Percentiles rank a stretch among this genome's conserved stretches.
These are phyloP conservation scores for Acronicta psi DNA, from an alignment of 2,888 invertebrate species.

Conservation along the genomic window DNA sequence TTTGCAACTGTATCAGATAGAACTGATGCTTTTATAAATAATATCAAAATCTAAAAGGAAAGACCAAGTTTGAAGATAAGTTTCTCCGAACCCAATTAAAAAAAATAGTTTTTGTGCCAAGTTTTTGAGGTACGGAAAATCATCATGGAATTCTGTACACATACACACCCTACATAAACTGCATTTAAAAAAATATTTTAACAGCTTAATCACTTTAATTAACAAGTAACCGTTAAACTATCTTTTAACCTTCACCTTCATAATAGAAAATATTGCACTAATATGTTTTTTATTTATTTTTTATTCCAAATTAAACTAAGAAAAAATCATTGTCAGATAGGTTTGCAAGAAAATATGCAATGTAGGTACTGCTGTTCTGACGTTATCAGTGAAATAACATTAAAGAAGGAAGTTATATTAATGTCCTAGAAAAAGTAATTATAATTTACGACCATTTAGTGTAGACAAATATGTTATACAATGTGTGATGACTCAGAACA, in stretches of 20 bases:
- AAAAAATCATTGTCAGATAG: no score
- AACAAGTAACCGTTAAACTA: conserved; percentile 6
- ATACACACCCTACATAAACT: neutral
- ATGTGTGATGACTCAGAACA: conserved; percentile 26
- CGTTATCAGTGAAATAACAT: neutral
- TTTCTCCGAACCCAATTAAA: no score
- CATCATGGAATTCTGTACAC: no score
- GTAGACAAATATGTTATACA: conserved; percentile 13
- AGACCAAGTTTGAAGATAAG: no score
- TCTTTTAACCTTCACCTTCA: neutral
- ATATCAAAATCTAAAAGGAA: no score
- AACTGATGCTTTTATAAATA: no score
- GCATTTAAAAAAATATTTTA: conserved; percentile 1
- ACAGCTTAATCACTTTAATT: conserved; percentile 1
- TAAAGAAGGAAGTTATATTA: conserved; percentile 7
- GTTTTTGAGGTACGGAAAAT: no score
- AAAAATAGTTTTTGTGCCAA: no score
- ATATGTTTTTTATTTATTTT: no score
- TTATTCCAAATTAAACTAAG: no score
- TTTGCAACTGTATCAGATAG: neutral
- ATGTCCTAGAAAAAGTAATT: conserved; percentile 24
- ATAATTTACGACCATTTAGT: conserved; percentile 17
- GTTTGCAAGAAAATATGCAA: neutral
- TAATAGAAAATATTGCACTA: no score
- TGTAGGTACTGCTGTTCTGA: neutral